Evolutionary conservation across 2,797 vertebrate species (phyloP).

Genomic region (Calcarius lapponicus): DNA sequence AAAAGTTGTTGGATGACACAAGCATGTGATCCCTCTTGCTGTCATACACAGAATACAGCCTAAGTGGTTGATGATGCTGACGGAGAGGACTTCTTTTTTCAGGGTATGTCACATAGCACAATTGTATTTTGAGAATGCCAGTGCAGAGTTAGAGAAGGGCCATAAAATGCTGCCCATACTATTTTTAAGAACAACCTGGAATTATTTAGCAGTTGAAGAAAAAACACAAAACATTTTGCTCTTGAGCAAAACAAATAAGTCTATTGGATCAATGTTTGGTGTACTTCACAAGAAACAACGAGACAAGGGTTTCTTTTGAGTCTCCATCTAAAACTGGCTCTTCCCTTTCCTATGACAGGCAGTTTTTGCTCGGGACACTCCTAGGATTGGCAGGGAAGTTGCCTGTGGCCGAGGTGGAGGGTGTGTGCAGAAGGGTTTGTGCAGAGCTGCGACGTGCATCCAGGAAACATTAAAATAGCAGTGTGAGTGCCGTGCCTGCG

Average conservation of each 20-base stretch:
- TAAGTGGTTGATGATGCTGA: background rate
- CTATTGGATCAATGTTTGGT: background rate
- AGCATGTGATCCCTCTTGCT: background rate
- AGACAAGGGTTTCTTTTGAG: background rate
- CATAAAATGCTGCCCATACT: background rate
- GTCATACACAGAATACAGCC: background rate
- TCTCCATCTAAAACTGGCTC: background rate
- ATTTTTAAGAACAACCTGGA: background rate
- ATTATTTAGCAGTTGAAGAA: background rate
- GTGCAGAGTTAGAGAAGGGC: background rate
- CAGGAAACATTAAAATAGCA: slow-evolving; percentile 29
- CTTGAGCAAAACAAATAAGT: background rate
- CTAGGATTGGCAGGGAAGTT: background rate
- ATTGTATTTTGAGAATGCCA: background rate
- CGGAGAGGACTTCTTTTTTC: background rate
- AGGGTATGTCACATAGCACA: fast-evolving
- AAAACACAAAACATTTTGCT: background rate
- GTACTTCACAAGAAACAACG: background rate
- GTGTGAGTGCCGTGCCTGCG: background rate
- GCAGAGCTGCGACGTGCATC: background rate
- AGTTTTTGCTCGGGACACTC: background rate
- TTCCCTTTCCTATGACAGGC: background rate
- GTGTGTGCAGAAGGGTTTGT: background rate
- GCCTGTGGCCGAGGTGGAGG: background rate
- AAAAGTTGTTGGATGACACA: background rate